Percentiles rank a stretch among this genome's conserved stretches.
Evolutionary conservation across 2,797 vertebrate species (phyloP).

Genomic region (Heteromormyrus szaboi): DNA sequence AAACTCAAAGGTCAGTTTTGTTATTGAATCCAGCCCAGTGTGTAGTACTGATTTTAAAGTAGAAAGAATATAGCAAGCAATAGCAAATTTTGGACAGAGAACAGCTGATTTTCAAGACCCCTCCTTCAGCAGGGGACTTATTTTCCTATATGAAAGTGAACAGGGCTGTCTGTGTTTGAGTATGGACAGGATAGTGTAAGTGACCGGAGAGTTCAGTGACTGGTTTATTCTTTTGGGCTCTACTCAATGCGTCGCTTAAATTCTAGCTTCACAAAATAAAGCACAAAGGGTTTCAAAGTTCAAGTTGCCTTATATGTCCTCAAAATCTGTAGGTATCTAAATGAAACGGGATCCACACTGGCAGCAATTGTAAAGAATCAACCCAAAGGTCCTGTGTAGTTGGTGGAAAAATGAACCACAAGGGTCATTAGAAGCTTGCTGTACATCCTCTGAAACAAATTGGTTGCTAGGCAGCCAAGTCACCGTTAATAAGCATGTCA

Average conservation of each 20-base stretch:
- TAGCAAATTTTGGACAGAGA: neutral
- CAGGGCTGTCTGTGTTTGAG: neutral
- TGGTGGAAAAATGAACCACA: neutral
- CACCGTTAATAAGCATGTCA: neutral
- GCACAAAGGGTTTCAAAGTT: neutral
- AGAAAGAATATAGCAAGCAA: neutral
- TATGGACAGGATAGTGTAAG: neutral
- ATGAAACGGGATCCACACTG: neutral
- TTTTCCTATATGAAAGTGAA: neutral
- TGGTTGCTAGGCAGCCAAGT: slow-evolving; percentile 11
- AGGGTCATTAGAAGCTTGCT: neutral
- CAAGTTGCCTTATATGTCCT: neutral
- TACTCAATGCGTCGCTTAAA: neutral
- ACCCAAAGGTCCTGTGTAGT: neutral
- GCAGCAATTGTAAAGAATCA: neutral
- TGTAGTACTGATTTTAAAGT: neutral
- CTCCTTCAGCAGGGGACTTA: neutral
- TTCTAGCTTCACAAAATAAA: neutral
- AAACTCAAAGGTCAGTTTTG: neutral
- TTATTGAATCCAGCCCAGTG: neutral
- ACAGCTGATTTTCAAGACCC: neutral
- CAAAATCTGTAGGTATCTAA: neutral
- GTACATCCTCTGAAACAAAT: slow-evolving; percentile 7
- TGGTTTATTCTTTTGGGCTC: neutral
- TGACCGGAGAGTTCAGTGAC: neutral